Conservation (phyloP, 2,888 invertebrate genomes). For the Bugulina stolonifera region DNA sequence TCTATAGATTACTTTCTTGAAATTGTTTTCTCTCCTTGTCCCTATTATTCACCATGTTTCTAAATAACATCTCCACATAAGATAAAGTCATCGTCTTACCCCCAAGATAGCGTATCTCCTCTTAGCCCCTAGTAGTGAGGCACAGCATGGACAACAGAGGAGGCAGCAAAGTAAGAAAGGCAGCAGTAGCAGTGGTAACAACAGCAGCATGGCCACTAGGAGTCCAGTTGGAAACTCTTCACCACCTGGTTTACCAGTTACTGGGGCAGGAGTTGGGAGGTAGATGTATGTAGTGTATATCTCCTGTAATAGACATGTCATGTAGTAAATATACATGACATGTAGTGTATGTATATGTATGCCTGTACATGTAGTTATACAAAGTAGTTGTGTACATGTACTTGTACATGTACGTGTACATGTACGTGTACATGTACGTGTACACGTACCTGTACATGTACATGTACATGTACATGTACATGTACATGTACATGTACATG, state of each 20-base stretch:
- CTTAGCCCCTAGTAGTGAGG: not conserved
- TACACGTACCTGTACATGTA: no score
- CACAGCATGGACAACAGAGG: slow-evolving; percentile 17
- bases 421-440: no score
- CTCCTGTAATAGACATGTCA: not conserved
- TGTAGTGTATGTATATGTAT: not conserved
- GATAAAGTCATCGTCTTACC: no score
- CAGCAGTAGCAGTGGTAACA: slow-evolving; percentile 16
- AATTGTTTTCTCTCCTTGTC: no score
- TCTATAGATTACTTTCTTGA: no score
- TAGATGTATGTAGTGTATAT: slow-evolving; percentile 8
- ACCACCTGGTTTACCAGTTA: not conserved
- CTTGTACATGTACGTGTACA: no score
- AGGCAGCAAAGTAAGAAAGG: slow-evolving; percentile 11
- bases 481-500: no score
- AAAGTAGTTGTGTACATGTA: no score
- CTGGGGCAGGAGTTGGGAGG: not conserved
- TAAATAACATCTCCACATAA: not conserved
- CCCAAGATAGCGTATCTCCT: not conserved
- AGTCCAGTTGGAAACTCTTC: slow-evolving; percentile 15
- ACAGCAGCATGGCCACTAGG: slow-evolving; percentile 1
- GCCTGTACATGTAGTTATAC: no score
- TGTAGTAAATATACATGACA: not conserved
- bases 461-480: no score
- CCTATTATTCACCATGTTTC: no score